Evolutionary conservation across 2,797 vertebrate species (phyloP), one percentile per base, ranked within the genome.

Genomic region (Sarcophilus harrisii): DNA sequence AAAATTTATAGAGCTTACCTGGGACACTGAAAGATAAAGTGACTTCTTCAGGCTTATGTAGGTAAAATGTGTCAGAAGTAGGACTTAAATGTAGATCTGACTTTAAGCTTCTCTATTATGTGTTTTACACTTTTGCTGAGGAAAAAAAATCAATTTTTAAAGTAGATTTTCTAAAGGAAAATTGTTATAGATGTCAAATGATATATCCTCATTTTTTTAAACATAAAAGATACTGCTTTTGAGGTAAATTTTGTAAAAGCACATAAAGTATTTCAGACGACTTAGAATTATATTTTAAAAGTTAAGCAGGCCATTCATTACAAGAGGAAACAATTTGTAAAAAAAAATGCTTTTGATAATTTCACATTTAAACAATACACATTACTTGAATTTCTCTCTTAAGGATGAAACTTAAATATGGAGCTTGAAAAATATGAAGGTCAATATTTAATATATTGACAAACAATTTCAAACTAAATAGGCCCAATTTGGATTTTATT

Each of bases 341-440:
- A 95, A 92, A 62, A 91, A 96, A 96, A 90, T 92, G 6, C 62
- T 91, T 59, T 57, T 95, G 94, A 10, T 97, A 81, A 38, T 94
- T 92, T 58, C 30, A 52, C 27, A 54, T 91, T 90, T 95, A 58
- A 91, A 60, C 0, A 66, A 12, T 91, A 16, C 18, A 58, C 21
- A 94, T 95, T 92, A 90, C 60, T 54, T 94, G 57, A 92, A 8
- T 52, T 59, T 1, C 89, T 95, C 62, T 66, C 4, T 66, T 45
- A 45, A 45, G 8, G 18, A 6, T 81, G 73, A 45, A n/a, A 32
- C 14, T 66, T n/a, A 73, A 16, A 92, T 30, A 62, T 90, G 38
- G 66, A 94, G 27, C 94, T 96, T 92, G 54, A 45, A 90, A 96
- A 95, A 66, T 60, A 5, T 54, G 92, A 57, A 95, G 38, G 32